Base-by-base conservation (phyloP, 2,113 vertebrate species). In the Larimichthys polyactis region DNA sequence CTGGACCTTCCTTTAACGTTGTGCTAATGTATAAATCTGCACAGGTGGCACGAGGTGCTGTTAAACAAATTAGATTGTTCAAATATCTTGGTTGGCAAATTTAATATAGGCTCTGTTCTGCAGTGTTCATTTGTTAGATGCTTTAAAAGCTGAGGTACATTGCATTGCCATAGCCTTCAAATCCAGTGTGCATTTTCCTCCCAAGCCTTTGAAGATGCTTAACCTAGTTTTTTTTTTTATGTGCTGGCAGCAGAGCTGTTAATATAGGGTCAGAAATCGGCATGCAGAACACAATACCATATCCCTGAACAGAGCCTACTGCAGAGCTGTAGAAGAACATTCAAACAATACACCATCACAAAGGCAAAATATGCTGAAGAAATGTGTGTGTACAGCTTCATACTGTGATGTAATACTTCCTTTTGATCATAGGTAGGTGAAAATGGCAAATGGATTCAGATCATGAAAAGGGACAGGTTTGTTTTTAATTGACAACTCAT, bases 151-250 rank as follows among this genome's bases (percentile, higher is more conserved):
- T 75, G 80, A 57, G 72, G 71, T 83, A 75, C 71, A 80, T 66
- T 85, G 75, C 69, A 89, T 85, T 52, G 5, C 74, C 70, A 64
- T 46, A 66, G 77, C 24, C 46, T 79, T 60, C 70, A 78, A 83
- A 86, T 83, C 58, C 72, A 81, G 36, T 60, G 54, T 75, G 63
- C 20, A 64, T 84, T 83, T 82, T 62, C 66, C 54, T 83, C 68
- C 52, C 43, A 76, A 72, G 74, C 81, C 85, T 94, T 93, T 95
- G 86, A 93, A 87, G 87, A 90, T 90, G 73, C 79, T 87, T 92
- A 90, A 91, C 90, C 80, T 91, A 94, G 60, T 93, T 93, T 93
- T 93, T 86, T 86, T 51, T 51, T 51, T 5, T 19, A 75, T 80
- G 52, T 84, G 71, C 82, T 83, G 71, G 77, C 69, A 86, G 83